Conservation (phyloP, 2,113 vertebrate genomes). For the Pluvialis apricaria region DNA sequence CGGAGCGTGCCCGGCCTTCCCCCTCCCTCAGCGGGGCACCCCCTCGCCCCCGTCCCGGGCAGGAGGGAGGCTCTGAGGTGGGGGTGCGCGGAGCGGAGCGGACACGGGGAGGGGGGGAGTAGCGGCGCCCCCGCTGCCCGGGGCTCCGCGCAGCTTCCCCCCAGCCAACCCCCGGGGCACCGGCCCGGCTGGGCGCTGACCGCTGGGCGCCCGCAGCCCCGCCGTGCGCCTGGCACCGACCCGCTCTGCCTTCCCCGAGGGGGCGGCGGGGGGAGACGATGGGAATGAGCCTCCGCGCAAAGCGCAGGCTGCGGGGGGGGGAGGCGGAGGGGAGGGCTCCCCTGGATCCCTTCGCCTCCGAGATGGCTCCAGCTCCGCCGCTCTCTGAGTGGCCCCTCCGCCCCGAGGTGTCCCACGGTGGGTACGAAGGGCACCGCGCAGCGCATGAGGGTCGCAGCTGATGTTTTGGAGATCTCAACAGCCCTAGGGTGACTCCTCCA, state of each 20-base stretch:
- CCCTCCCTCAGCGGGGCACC: background rate
- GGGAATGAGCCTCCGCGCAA: background rate
- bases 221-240: background rate
- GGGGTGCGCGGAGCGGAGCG: background rate
- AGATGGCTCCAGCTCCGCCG: too few relatives aligned
- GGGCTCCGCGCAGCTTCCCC: background rate
- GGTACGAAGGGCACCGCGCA: background rate
- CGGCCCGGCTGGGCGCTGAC: background rate
- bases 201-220: background rate
- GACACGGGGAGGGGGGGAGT: too few relatives aligned
- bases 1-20: background rate
- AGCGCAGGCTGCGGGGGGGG: background rate
- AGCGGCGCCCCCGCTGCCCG: background rate
- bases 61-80: background rate
- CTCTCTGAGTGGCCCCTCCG: background rate
- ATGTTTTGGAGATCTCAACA: background rate
- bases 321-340: background rate
- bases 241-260: background rate
- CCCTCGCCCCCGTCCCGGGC: background rate
- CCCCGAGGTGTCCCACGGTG: background rate
- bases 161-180: too few relatives aligned
- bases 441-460: background rate
- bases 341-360: background rate
- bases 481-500: background rate
- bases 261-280: background rate